Percentiles rank a stretch among this genome's conserved stretches.
Evolutionary conservation across 2,797 vertebrate species (phyloP).

Genomic region (Lithobates sylvaticus): DNA sequence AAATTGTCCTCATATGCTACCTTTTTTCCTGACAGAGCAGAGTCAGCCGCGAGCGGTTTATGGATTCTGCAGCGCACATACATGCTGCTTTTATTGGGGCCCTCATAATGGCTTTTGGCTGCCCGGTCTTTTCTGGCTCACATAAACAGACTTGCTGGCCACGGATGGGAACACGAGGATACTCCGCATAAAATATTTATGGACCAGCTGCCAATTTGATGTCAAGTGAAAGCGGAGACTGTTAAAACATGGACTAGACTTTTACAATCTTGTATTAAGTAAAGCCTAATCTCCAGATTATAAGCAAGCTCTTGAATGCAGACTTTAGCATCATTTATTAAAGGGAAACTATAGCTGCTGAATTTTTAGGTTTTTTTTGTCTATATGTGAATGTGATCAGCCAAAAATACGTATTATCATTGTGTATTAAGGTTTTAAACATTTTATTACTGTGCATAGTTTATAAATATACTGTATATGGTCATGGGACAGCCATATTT

Average conservation of each 20-base stretch:
- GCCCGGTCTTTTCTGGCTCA: slow-evolving; percentile 22
- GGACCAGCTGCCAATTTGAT: slow-evolving; percentile 84
- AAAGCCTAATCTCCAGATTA: slow-evolving; percentile 29
- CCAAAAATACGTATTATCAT: no score
- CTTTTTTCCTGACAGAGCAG: not conserved
- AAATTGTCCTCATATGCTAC: not conserved
- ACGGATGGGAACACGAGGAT: slow-evolving; percentile 63
- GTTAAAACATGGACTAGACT: slow-evolving; percentile 89
- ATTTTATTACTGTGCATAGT: no score
- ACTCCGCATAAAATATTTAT: slow-evolving; percentile 87
- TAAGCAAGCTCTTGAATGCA: not conserved
- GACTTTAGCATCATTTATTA: not conserved
- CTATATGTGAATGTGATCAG: not conserved
- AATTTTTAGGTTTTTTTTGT: not conserved
- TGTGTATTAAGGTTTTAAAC: no score
- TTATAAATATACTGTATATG: no score
- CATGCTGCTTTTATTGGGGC: slow-evolving; percentile 19
- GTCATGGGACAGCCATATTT: no score
- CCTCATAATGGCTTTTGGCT: slow-evolving; percentile 29
- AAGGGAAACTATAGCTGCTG: not conserved
- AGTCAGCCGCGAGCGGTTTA: slow-evolving; percentile 9
- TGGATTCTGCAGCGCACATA: slow-evolving; percentile 8
- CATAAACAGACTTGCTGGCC: slow-evolving; percentile 53
- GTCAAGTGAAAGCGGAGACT: slow-evolving; percentile 86
- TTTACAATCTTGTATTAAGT: slow-evolving; percentile 58